Evolutionary conservation across 1,140 invertebrate genomes (phyloP).

Genomic region (Eufriesea mexicana): DNA sequence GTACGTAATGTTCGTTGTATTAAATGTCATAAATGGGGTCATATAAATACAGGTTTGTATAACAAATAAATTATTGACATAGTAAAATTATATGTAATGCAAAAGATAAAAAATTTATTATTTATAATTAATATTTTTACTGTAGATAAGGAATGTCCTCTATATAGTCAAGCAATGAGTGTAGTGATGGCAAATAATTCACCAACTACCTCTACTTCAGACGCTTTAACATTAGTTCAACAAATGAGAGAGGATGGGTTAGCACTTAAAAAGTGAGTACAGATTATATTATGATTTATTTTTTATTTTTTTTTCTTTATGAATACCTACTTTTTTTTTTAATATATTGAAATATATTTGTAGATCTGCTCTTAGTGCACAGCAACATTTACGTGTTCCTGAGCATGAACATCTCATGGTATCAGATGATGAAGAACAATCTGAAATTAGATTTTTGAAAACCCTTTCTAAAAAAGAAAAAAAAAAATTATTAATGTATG

Average conservation of each 20-base stretch:
- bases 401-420: conserved; percentile 77
- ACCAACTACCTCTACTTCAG: conserved; percentile 83
- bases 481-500: conserved; percentile 93
- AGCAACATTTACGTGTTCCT: conserved; percentile 84
- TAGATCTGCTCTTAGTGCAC: conserved; percentile 83
- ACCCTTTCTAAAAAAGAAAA: conserved; percentile 94
- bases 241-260: conserved; percentile 97
- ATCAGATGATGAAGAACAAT: conserved; percentile 85
- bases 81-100: conserved; percentile 26
- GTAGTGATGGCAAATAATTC: conserved; percentile 84
- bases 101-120: conserved; percentile 4
- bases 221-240: conserved; percentile 90
- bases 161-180: conserved; percentile 92
- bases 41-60: conserved; percentile 96
- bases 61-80: conserved; percentile 16
- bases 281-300: conserved; percentile 24
- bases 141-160: conserved; percentile 94
- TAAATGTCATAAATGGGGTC: conserved; percentile 99
- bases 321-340: background rate
- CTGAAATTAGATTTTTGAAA: conserved; percentile 91
- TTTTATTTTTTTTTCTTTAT: background rate
- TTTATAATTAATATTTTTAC: conserved; percentile 71
- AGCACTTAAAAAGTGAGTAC: conserved; percentile 90
- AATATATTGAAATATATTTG: conserved; percentile 28
- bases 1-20: conserved; percentile 99